Evolutionary conservation across 1,140 invertebrate species (phyloP), one percentile per base, ranked within the genome.

Genomic region (Solen grandis): DNA sequence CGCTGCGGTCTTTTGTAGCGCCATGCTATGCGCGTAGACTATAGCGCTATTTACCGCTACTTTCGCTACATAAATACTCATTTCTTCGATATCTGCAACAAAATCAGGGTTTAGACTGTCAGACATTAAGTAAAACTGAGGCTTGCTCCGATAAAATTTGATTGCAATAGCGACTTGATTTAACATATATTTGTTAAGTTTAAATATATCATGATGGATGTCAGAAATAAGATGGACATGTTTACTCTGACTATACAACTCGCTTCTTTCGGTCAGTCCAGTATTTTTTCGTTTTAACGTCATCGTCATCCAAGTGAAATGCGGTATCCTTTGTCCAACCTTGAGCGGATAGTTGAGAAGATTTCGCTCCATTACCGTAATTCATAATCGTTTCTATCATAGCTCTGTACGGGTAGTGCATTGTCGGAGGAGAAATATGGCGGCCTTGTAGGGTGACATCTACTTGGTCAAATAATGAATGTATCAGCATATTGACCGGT

Each of bases 381-480:
- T 52, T 50, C 1, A 83, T 22, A n/a, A 83, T 22, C 4, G 75
- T 79, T 22, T 83, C 59, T 25, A 83, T 60, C 62, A 69, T 69
- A 19, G 70, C 70, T 54, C 80, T 84, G 41, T 80, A 84, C 2
- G 70, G 72, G 50, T 84, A 84, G 57, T 84, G 35, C 14, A 19
- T 52, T 22, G 72, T 80, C 19, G 82, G 35, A 5, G 76, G 60
- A 22, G 70, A 36, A 35, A 33, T 31, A 10, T 41, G 41, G 38
- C 46, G 60, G 27, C 57, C 57, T 54, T 70, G 46, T 55, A 52
- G 27, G 35, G 22, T 59, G 35, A 63, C 36, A 25, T 36, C 31
- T 31, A 73, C 31, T 59, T 60, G 54, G 2, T 36, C 31, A n/a
- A 63, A 63, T 22, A 63, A 63, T 33, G 69, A 25, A 19, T 35